A percentile compares a stretch with the other conserved stretches of the same genome.
These are phyloP conservation scores for Ethmia dodecea DNA, from an alignment of 2,888 invertebrate species.

Conservation along the genomic window DNA sequence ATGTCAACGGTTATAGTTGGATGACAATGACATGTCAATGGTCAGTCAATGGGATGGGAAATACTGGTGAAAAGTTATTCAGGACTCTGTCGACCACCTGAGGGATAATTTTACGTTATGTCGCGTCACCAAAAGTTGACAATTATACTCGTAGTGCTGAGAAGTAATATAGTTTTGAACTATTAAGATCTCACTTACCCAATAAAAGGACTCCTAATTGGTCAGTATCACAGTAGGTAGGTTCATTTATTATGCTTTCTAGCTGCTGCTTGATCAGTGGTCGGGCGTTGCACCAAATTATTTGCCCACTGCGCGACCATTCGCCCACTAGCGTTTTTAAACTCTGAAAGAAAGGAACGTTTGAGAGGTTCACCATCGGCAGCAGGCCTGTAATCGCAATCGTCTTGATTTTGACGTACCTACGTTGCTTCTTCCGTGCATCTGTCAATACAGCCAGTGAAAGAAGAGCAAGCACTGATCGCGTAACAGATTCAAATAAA, in stretches of 20 bases:
- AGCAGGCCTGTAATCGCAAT: too few relatives aligned
- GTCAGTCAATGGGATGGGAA: too few relatives aligned
- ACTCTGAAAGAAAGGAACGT: constrained; percentile 45
- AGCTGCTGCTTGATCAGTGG: constrained; percentile 44
- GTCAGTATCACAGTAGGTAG: constrained; percentile 43
- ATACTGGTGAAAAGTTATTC: not conserved
- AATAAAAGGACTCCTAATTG: constrained; percentile 33
- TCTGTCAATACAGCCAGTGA: too few relatives aligned
- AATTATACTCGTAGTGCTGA: not conserved
- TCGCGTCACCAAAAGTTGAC: not conserved
- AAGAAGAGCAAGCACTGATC: too few relatives aligned
- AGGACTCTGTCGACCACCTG: not conserved
- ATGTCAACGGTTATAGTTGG: too few relatives aligned
- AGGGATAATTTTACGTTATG: not conserved
- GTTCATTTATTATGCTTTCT: constrained; percentile 36
- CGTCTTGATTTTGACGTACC: too few relatives aligned
- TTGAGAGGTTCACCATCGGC: too few relatives aligned
- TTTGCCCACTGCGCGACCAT: constrained; percentile 46
- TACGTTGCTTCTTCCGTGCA: too few relatives aligned
- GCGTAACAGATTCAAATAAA: too few relatives aligned
- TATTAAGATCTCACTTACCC: constrained; percentile 30
- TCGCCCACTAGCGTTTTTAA: constrained; percentile 56
- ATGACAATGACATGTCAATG: too few relatives aligned
- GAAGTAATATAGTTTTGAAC: constrained; percentile 1
- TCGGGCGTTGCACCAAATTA: constrained; percentile 53